Base-by-base conservation (phyloP, 2,797 vertebrate species). In the Paguma larvata region DNA sequence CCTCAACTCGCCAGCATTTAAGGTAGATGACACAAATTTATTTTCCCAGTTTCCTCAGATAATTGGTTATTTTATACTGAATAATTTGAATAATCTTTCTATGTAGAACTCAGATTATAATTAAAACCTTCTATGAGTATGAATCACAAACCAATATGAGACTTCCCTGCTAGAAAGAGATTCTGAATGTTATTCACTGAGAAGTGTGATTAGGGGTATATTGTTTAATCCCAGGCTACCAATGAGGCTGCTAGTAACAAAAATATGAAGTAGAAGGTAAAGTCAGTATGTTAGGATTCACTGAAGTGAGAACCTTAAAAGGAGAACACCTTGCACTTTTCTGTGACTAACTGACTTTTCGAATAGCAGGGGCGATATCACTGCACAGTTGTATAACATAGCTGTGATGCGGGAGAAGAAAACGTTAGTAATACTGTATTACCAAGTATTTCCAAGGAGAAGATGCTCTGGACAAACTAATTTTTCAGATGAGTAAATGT, bases 101-200 rank as follows among this genome's bases (percentile, higher is more conserved):
- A 77, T 32, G 77, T 41, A 94, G 59, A 89, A 92, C 16, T 87
- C 63, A 91, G 38, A 83, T 67, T 88, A 59, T 46, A 91, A 65
- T 63, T 90, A 83, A 87, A 87, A 23, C 46, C 21, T 86, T 70
- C 51, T 34, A 85, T 53, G 34, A 53, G 30, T 46, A 70, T 89
- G 32, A 95, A 62, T 78, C 70, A 72, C 68, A 75, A 88, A 88
- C 23, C 30, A 95, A 84, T 87, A 80, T 68, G 75, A 16, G 70
- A 27, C 25, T 68, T 73, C 18, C n/a, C 46, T 87, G 75, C 32
- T 91, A 77, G 46, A 93, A 88, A 87, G 5, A 78, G 62, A 70
- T 27, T 73, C 32, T 65, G 19, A 90, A 84, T 62, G 32, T 15
- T 41, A 77, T 67, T 95, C 53, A 80, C 10, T 44, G 84, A 70